Evolutionary conservation across 2,797 vertebrate genomes (phyloP).

Genomic region (Poecilia gillii): DNA sequence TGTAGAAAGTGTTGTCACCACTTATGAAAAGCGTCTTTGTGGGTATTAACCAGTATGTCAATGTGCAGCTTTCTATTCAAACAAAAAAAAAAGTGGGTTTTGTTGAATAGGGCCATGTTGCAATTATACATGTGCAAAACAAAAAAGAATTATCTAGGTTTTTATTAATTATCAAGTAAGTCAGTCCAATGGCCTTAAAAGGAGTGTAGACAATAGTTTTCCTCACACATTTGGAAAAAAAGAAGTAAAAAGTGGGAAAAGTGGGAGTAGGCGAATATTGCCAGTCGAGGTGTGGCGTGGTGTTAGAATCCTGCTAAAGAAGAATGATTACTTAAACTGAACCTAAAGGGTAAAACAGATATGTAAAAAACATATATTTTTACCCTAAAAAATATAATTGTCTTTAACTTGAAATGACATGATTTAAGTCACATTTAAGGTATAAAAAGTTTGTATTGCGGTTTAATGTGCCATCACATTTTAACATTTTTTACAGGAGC

Average conservation of each 20-base stretch:
- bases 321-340: neutral
- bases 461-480: neutral
- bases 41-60: conserved; percentile 5
- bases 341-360: neutral
- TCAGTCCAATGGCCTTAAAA: neutral
- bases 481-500: neutral
- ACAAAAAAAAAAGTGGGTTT: neutral
- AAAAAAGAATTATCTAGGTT: too few species aligned
- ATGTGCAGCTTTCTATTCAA: neutral
- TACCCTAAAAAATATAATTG: neutral
- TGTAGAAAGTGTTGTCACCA: neutral
- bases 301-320: neutral
- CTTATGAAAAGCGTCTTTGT: conserved; percentile 6
- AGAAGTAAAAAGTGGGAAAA: neutral
- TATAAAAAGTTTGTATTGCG: neutral
- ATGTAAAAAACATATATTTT: neutral
- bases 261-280: neutral
- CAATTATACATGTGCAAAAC: neutral
- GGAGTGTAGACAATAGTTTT: neutral
- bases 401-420: neutral
- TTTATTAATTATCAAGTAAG: neutral
- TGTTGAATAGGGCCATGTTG: neutral
- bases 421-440: neutral
- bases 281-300: neutral
- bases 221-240: neutral